Evolutionary conservation across 2,888 invertebrate species (phyloP).

Genomic region (Sepioteuthis lessoniana): DNA sequence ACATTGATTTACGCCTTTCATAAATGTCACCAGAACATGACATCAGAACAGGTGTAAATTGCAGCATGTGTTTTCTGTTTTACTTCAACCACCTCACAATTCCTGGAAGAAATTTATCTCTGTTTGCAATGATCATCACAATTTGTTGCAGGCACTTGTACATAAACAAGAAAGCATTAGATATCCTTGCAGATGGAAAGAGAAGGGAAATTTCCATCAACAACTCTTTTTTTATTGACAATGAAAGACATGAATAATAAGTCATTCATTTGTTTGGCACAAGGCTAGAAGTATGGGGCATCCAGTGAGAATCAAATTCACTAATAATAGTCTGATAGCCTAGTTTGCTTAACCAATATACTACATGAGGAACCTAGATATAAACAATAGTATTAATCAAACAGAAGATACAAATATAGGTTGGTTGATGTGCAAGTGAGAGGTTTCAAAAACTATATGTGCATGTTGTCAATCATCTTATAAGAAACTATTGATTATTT

Average conservation of each 20-base stretch:
- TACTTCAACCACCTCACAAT: not conserved
- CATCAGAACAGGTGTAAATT: not conserved
- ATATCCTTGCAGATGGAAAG: not conserved
- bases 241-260: not conserved
- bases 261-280: too few species aligned
- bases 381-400: not conserved
- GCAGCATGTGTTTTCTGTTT: not conserved
- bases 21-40: too few species aligned
- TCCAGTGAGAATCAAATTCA: too few species aligned
- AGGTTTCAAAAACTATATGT: not conserved
- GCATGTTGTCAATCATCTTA: not conserved
- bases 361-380: too few species aligned
- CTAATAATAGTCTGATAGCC: too few species aligned
- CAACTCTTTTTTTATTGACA: not conserved
- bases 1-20: too few species aligned
- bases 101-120: not conserved
- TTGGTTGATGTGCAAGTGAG: not conserved
- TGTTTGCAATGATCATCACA: not conserved
- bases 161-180: too few species aligned
- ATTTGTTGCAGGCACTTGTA: too few species aligned
- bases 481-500: not conserved
- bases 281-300: too few species aligned
- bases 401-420: not conserved
- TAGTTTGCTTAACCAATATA: too few species aligned
- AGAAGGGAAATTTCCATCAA: not conserved